These are phyloP conservation scores for Baccha elongata DNA, from an alignment of 2,888 invertebrate genomes.

Conservation along the genomic window DNA sequence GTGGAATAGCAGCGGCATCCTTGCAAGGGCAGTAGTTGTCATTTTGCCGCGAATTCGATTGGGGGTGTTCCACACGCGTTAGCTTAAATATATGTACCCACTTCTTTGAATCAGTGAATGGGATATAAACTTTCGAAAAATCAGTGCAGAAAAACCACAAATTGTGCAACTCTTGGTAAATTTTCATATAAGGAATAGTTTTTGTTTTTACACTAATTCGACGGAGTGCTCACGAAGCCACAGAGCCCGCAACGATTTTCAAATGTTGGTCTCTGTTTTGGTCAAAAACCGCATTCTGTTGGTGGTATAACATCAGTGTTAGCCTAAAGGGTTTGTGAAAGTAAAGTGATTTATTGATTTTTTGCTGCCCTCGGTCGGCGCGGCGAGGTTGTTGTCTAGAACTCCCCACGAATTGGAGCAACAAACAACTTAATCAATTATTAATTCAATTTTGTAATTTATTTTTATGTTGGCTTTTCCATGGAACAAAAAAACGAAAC, in stretches of 20 bases:
- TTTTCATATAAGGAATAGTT: conserved; percentile 30
- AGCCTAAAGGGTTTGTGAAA: conserved; percentile 27
- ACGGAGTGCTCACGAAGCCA: conserved; percentile 34
- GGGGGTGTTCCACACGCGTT: conserved; percentile 76
- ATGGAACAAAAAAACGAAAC: conserved; percentile 37
- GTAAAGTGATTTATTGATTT: conserved; percentile 70
- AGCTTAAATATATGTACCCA: neutral
- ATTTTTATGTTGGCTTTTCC: conserved; percentile 38
- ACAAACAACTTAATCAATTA: conserved; percentile 55
- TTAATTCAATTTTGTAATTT: conserved; percentile 54
- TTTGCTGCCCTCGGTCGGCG: neutral
- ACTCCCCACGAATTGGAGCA: conserved; percentile 17
- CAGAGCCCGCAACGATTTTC: conserved; percentile 47
- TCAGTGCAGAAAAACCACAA: conserved; percentile 33
- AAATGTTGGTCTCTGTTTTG: conserved; percentile 49
- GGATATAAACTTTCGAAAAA: conserved; percentile 51
- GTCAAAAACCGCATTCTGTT: conserved; percentile 54
- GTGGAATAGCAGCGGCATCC: conserved; percentile 32
- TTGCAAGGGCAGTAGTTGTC: conserved; percentile 76
- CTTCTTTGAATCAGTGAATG: conserved; percentile 48
- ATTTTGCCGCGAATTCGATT: conserved; percentile 79
- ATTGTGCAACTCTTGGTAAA: conserved; percentile 67
- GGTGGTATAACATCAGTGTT: conserved; percentile 15
- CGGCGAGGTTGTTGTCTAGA: neutral
- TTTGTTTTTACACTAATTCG: conserved; percentile 28